phyloP scores from a whole-genome alignment of 2,797 vertebrate species.

The Brachyrhaphis roseni region DNA sequence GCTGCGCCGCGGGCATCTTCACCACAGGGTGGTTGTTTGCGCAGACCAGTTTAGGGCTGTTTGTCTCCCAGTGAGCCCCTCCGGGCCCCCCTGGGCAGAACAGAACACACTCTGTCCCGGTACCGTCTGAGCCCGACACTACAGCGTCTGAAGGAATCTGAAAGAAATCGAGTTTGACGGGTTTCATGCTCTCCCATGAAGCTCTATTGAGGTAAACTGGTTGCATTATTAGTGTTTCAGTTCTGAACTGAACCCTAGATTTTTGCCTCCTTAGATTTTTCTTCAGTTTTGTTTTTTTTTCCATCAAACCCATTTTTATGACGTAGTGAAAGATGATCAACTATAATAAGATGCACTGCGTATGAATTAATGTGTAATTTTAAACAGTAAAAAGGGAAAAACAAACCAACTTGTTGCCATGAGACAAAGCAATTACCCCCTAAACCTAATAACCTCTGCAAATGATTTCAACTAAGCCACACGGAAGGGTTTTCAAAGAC shows the following conservation, averaged over 20 bases:
- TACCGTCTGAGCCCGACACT: constrained; percentile 27
- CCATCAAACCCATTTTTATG: background rate
- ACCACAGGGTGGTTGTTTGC: constrained; percentile 70
- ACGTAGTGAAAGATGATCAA: background rate
- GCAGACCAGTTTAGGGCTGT: constrained; percentile 67
- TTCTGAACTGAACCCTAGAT: background rate
- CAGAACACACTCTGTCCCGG: constrained; percentile 27
- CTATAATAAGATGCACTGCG: background rate
- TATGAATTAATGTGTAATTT: background rate
- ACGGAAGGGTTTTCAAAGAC: background rate
- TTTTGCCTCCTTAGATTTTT: background rate
- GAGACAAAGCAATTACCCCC: background rate
- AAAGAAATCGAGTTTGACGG: background rate
- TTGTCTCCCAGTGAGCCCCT: constrained; percentile 45
- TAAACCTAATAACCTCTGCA: background rate
- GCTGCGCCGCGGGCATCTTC: constrained; percentile 60
- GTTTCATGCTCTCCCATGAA: too few species aligned
- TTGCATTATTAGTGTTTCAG: background rate
- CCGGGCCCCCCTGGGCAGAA: constrained; percentile 33
- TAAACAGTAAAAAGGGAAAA: background rate
- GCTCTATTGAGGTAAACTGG: constrained; percentile 1
- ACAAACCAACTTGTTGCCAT: background rate
- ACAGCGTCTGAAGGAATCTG: constrained; percentile 27
- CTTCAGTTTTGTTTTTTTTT: background rate
- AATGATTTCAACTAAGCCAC: background rate